Conservation (phyloP, 2,113 vertebrate genomes). For the Pao palembangensis region DNA sequence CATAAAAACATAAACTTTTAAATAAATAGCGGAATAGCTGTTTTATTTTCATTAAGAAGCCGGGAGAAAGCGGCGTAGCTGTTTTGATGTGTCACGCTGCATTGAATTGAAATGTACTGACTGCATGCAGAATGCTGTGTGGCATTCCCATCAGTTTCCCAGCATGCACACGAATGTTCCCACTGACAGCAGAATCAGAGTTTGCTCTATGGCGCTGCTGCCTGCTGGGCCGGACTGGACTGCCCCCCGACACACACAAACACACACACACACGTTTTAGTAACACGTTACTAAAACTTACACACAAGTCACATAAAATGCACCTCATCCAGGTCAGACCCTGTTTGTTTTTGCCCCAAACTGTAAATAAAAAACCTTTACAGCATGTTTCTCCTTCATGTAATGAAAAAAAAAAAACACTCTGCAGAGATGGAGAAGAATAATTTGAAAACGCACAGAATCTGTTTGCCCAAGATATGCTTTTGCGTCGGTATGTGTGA, state of each 20-base stretch:
- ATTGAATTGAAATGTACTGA: constrained; percentile 47
- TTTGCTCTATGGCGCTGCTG: constrained; percentile 57
- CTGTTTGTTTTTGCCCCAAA: constrained; percentile 16
- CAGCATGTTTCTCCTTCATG: constrained; percentile 24
- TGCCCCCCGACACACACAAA: constrained; percentile 4
- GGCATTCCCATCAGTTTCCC: constrained; percentile 71
- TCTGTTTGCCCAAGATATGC: constrained; percentile 72
- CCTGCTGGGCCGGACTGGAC: constrained; percentile 41
- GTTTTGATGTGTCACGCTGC: constrained; percentile 25
- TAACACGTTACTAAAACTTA: constrained; percentile 6
- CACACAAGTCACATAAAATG: constrained; percentile 11
- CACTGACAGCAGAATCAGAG: constrained; percentile 61
- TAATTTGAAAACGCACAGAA: constrained; percentile 63
- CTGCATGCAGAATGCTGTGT: constrained; percentile 58
- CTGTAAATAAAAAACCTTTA: constrained; percentile 4
- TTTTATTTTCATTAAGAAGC: neutral
- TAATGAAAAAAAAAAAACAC: constrained; percentile 41
- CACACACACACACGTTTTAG: constrained; percentile 3
- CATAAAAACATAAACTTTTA: neutral
- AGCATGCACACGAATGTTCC: constrained; percentile 52
- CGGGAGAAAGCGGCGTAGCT: too few species aligned
- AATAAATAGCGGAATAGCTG: constrained; percentile 23
- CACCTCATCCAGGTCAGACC: neutral
- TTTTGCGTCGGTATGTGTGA: constrained; percentile 56
- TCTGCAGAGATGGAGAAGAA: constrained; percentile 68